These are phyloP conservation scores for Terrapene triunguis DNA, from an alignment of 2,113 vertebrate genomes.

Conservation along the genomic window DNA sequence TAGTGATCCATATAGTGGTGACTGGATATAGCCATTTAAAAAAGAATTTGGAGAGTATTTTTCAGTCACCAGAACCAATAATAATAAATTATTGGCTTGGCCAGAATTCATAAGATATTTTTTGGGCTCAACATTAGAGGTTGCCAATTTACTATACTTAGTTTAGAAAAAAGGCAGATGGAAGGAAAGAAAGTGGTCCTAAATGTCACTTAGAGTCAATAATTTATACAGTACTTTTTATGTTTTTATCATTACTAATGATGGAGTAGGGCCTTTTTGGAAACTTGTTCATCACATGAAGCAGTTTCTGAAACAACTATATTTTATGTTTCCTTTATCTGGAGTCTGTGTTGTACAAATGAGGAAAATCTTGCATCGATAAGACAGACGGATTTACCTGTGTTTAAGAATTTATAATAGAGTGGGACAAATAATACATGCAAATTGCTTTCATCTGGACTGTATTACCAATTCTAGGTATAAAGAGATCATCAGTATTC, in stretches of 20 bases:
- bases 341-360: slow-evolving; percentile 8
- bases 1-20: neutral
- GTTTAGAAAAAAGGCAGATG: neutral
- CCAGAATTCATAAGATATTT: neutral
- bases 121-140: neutral
- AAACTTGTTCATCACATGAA: neutral
- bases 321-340: neutral
- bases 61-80: neutral
- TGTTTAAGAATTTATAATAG: neutral
- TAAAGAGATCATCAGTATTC: slow-evolving; percentile 24
- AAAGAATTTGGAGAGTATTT: neutral
- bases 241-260: neutral
- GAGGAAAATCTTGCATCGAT: neutral
- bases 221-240: neutral
- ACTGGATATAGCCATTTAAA: neutral
- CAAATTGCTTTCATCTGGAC: slow-evolving; percentile 33
- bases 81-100: neutral
- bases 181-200: neutral
- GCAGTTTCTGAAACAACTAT: neutral
- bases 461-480: slow-evolving; percentile 34
- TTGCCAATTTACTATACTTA: neutral
- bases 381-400: neutral
- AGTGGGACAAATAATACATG: neutral
- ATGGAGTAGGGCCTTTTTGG: neutral
- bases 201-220: neutral